Conservation (phyloP, 2,113 vertebrate species). For the Erpornis zantholeuca region DNA sequence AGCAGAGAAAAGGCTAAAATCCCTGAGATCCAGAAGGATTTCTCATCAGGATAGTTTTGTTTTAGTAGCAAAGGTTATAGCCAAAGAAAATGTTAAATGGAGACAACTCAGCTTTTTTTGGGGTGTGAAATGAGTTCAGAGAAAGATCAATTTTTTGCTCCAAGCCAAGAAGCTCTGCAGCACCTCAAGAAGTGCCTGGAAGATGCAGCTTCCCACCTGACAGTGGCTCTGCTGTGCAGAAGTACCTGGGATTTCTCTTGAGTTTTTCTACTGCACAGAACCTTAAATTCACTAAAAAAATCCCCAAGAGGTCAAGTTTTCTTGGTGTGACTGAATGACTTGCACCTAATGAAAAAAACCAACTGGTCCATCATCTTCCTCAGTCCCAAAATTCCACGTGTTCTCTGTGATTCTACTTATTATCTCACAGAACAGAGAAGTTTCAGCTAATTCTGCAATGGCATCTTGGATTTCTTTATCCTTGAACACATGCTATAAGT, state of each 20-base stretch:
- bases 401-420: neutral
- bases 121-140: neutral
- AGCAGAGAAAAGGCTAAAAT: neutral
- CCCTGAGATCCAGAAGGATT: neutral
- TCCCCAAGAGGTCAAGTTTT: neutral
- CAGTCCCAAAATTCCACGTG: neutral
- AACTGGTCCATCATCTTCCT: neutral
- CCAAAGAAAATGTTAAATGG: neutral
- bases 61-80: neutral
- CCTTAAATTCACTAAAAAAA: neutral
- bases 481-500: rapidly evolving
- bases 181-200: neutral
- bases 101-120: neutral
- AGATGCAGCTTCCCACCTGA: neutral
- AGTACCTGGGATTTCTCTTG: neutral
- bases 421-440: neutral
- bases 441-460: neutral
- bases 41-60: neutral
- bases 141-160: neutral
- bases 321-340: neutral
- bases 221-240: neutral
- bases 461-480: neutral
- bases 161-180: neutral
- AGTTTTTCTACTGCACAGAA: neutral
- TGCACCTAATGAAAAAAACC: neutral